phyloP scores from a whole-genome alignment of 1,140 invertebrate genomes.

The Sinella curviseta region DNA sequence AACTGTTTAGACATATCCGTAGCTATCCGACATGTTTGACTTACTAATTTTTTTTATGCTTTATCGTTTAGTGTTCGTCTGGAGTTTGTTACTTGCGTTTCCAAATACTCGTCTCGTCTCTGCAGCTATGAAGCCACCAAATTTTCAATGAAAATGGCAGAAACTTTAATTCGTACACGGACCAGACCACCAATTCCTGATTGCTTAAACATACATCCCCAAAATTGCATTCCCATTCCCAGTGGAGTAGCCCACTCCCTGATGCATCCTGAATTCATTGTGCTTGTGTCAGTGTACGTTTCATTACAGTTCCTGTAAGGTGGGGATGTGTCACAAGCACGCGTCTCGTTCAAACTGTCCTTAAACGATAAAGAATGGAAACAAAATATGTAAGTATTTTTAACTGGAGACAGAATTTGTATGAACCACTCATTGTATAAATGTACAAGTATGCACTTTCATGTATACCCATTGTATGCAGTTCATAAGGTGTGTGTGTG shows the following conservation, averaged over 20 bases:
- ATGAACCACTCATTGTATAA: no score
- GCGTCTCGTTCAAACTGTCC: no score
- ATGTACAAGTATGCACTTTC: no score
- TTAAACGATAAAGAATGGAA: no score
- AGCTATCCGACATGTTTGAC: not conserved
- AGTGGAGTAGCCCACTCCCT: not conserved
- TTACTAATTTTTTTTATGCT: not conserved
- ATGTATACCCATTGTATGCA: no score
- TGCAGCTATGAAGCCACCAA: slow-evolving; percentile 4
- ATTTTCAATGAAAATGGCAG: slow-evolving; percentile 22
- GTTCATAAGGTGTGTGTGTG: no score
- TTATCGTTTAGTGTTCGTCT: not conserved
- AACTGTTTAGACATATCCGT: not conserved
- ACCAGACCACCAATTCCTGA: not conserved
- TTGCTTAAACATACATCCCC: not conserved
- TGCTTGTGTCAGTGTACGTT: not conserved
- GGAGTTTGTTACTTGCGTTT: not conserved
- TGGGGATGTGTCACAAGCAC: no score
- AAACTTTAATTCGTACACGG: not conserved
- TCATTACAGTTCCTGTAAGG: not conserved
- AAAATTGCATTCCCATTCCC: not conserved
- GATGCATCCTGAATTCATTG: not conserved
- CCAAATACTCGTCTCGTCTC: not conserved
- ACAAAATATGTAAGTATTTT: no score
- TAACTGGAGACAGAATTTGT: no score